Conservation (phyloP, 1,140 invertebrate species). For the Apocrypta bakeri region DNA sequence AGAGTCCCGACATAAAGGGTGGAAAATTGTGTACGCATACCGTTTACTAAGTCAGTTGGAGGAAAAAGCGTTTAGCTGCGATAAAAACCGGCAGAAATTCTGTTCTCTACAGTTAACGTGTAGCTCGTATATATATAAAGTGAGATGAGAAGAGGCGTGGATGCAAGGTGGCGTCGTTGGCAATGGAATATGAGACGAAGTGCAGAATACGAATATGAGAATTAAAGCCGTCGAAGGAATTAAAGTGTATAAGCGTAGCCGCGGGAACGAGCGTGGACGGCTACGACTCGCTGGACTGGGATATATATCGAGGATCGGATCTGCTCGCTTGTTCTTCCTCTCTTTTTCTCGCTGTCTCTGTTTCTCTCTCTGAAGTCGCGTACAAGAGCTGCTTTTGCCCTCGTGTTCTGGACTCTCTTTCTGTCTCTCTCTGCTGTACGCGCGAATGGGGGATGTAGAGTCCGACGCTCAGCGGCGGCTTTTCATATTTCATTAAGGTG, state of each 20-base stretch:
- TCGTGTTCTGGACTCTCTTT: constrained; percentile 1
- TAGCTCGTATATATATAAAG: constrained; percentile 43
- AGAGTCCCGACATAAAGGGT: neutral
- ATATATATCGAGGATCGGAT: constrained; percentile 69
- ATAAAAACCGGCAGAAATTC: constrained; percentile 36
- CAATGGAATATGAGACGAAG: constrained; percentile 49
- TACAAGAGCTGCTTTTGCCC: neutral
- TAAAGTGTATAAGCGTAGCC: constrained; percentile 71
- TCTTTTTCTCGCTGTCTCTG: constrained; percentile 36
- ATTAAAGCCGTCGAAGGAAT: constrained; percentile 75
- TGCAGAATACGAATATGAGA: constrained; percentile 73
- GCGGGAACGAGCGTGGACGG: constrained; percentile 49
- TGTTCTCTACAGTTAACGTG: neutral
- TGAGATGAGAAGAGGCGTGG: constrained; percentile 34
- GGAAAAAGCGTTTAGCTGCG: constrained; percentile 38
- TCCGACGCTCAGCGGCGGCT: constrained; percentile 52
- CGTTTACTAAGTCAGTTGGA: constrained; percentile 22
- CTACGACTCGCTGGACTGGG: constrained; percentile 43
- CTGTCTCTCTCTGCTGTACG: constrained; percentile 43
- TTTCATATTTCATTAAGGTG: constrained; percentile 70
- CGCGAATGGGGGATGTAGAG: constrained; percentile 18
- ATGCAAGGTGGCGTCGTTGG: constrained; percentile 47
- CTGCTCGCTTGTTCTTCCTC: constrained; percentile 52
- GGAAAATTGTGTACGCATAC: constrained; percentile 22
- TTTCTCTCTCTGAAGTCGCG: neutral